Evolutionary conservation across 2,888 invertebrate genomes (phyloP).

Genomic region (Noctuana brunneofusca): DNA sequence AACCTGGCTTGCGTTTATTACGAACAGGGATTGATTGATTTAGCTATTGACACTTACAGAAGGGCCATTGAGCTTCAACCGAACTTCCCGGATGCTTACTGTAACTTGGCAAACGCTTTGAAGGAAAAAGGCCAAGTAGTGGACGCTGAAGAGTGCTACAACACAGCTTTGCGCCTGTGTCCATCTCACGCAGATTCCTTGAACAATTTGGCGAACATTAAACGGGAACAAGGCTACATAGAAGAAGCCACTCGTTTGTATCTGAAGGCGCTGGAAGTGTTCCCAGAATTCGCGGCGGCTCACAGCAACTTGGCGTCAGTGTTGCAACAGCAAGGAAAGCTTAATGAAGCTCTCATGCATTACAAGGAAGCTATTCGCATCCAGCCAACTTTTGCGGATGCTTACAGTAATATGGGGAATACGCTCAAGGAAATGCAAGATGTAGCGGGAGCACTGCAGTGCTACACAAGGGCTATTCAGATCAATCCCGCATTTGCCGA

Average conservation of each 20-base stretch:
- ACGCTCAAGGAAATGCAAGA: conserved; percentile 99
- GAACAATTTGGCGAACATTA: conserved; percentile 99
- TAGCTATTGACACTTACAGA: conserved; percentile 99
- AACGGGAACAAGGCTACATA: conserved; percentile 98
- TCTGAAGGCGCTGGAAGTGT: conserved; percentile 95
- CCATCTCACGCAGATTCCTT: conserved; percentile 99
- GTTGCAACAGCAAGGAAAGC: conserved; percentile 97
- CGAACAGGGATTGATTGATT: conserved; percentile 98
- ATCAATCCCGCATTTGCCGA: conserved; percentile 99
- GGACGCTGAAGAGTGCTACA: conserved; percentile 99
- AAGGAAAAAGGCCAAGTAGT: conserved; percentile 98
- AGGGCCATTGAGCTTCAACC: conserved; percentile 99
- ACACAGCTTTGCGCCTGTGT: conserved; percentile 96
- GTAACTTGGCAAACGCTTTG: conserved; percentile 98
- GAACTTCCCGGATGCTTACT: conserved; percentile 99
- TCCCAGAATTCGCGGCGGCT: conserved; percentile 99
- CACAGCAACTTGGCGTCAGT: conserved; percentile 99
- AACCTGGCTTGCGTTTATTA: conserved; percentile 99
- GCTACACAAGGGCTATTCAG: conserved; percentile 98
- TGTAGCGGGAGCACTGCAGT: conserved; percentile 97
- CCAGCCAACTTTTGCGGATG: conserved; percentile 99
- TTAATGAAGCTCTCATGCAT: conserved; percentile 98
- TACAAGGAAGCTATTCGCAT: conserved; percentile 99
- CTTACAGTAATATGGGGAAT: conserved; percentile 99
- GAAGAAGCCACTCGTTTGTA: conserved; percentile 99